Evolutionary conservation across 2,797 vertebrate genomes (phyloP).

Genomic region (Sebastes taczanowskii): DNA sequence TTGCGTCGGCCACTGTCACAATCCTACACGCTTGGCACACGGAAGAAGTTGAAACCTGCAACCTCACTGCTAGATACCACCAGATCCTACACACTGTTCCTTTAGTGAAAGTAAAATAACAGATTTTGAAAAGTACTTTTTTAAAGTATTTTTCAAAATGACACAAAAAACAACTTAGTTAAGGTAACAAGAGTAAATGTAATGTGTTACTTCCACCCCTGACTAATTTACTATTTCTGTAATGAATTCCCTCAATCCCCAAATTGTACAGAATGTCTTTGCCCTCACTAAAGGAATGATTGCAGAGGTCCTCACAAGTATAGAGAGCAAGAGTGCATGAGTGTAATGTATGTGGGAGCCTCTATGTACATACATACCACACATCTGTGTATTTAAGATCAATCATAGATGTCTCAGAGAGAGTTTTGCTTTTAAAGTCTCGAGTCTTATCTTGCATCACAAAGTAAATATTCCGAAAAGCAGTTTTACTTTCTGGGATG

Average conservation of each 20-base stretch:
- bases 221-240: not conserved
- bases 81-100: no score
- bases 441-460: constrained; percentile 49
- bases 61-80: no score
- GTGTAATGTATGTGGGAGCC: constrained; percentile 7
- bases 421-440: constrained; percentile 34
- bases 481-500: constrained; percentile 45
- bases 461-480: constrained; percentile 58
- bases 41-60: no score
- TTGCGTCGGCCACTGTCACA: no score
- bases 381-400: constrained; percentile 6
- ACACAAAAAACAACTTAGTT: no score
- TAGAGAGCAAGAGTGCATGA: not conserved
- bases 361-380: not conserved
- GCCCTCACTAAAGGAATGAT: not conserved
- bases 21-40: no score
- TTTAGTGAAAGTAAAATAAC: no score
- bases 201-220: not conserved
- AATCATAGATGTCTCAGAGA: constrained; percentile 6
- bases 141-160: no score
- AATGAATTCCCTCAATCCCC: not conserved
- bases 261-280: not conserved
- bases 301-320: not conserved
- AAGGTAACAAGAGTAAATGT: no score
- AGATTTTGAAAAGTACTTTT: no score